phyloP scores from a whole-genome alignment of 2,113 vertebrate genomes.

The Myxocyprinus asiaticus region DNA sequence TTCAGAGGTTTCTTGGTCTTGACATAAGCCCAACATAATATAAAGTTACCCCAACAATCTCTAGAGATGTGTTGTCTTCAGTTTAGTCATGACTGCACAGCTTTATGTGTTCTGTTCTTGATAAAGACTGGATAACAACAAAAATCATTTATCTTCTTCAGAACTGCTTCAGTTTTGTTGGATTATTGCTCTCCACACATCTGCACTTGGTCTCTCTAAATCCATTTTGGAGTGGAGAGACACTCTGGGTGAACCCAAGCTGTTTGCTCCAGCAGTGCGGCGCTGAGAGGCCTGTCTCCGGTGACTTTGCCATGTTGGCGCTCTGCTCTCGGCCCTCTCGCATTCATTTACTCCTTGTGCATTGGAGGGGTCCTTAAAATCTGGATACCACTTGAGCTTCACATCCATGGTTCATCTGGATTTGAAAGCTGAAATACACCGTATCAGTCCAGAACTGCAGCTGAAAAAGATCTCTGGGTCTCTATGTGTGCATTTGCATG shows the following conservation, averaged over 20 bases:
- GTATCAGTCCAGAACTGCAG: background rate
- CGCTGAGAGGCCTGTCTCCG: background rate
- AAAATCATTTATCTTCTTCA: background rate
- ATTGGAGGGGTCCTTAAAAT: background rate
- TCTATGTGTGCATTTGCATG: background rate
- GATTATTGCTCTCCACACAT: background rate
- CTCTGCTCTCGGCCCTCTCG: background rate
- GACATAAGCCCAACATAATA: no score
- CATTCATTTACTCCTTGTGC: background rate
- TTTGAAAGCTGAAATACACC: background rate
- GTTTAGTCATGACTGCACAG: background rate
- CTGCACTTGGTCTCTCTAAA: background rate
- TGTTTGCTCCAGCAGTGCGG: background rate
- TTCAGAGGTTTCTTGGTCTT: no score
- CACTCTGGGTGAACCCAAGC: background rate
- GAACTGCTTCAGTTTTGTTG: background rate
- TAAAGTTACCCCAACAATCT: no score
- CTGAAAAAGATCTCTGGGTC: background rate
- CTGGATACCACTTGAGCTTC: background rate
- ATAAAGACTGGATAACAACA: background rate
- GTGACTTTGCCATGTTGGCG: background rate
- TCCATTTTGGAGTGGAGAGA: background rate
- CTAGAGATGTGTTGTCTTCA: no score
- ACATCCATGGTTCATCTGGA: background rate
- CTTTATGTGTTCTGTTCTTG: background rate